Evolutionary conservation across 2,113 vertebrate genomes (phyloP).

Genomic region (Calypte anna): DNA sequence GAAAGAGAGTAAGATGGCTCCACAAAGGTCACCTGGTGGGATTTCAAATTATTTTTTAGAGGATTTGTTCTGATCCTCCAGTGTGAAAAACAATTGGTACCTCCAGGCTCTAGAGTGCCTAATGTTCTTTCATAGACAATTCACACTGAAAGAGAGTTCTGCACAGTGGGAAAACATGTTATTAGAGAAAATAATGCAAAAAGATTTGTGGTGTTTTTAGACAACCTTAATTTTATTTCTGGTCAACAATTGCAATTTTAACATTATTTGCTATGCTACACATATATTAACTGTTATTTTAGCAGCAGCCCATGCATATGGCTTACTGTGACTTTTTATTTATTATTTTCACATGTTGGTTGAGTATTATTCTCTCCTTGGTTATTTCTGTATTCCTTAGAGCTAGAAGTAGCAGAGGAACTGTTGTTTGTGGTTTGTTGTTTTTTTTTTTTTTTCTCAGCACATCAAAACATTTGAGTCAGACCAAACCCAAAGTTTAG

Average conservation of each 20-base stretch:
- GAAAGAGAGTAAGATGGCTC: not conserved
- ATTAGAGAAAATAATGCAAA: not conserved
- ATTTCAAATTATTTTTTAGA: not conserved
- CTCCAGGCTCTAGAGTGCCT: not conserved
- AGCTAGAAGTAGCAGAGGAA: not conserved
- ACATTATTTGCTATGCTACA: not conserved
- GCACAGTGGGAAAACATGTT: not conserved
- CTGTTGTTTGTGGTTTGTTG: not conserved
- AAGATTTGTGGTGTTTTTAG: not conserved
- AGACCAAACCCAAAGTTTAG: not conserved
- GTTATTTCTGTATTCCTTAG: not conserved
- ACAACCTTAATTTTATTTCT: not conserved
- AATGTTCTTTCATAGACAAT: not conserved
- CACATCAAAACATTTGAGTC: not conserved
- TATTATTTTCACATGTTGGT: not conserved
- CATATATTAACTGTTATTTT: not conserved
- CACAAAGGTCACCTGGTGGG: not conserved
- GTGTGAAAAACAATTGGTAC: not conserved
- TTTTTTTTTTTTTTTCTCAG: not conserved
- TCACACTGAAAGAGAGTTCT: not conserved
- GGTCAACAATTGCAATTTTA: not conserved
- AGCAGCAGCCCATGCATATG: not conserved
- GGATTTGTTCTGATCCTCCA: not conserved
- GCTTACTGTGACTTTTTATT: not conserved
- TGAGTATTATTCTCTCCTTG: not conserved